Base-by-base conservation (phyloP, 2,888 invertebrate genomes). In the Calameuta filiformis region DNA sequence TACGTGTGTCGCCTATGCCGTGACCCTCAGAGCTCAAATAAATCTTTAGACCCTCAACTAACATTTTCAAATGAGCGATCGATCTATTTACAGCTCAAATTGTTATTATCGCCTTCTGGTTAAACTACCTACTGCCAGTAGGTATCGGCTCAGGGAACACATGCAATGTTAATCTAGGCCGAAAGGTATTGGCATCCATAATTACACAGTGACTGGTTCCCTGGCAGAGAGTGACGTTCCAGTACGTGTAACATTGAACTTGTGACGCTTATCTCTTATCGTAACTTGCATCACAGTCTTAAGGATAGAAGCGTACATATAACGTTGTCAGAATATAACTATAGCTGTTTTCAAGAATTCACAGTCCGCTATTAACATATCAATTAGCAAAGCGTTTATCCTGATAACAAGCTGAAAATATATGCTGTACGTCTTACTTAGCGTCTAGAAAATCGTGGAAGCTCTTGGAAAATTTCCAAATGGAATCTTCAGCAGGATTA, bases 121-220 rank as follows among this genome's bases (percentile, higher is more conserved):
- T 68, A 35, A 76, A 75, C 77, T 56, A 9, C 56, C 56, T 23
- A 23, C 56, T 31, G 31, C 23, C 23, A 56, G 56, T 56, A 23
- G 56, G 9, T 56, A 23, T 23, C 56, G 56, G 23, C 56, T 23
- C 56, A 56, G 56, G 56, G 23, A 56, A 56, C 56, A 9, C 76
- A 79, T 76, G 78, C 74, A 79, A 79, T 77, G 79, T 81, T 82
- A 83, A 83, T 79, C 75, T 77, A 37, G 79, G 34, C 69, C 76
- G 78, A 78, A 77, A 37, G 69, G 71, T 71, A 75, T 37, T 35
- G 73, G 75, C 81, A 73, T 12, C 73, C 68, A 40, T 56, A 73
- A 82, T 83, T 80, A 80, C 73, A 74, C 68, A 69, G 56, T 56
- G 56, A 23, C 56, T 56, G 56, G 23, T 56, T 56, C 23, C 9